Percentiles rank a stretch among this genome's conserved stretches.
Conservation (phyloP, 2,113 vertebrate genomes). For the Lampris incognitus region DNA sequence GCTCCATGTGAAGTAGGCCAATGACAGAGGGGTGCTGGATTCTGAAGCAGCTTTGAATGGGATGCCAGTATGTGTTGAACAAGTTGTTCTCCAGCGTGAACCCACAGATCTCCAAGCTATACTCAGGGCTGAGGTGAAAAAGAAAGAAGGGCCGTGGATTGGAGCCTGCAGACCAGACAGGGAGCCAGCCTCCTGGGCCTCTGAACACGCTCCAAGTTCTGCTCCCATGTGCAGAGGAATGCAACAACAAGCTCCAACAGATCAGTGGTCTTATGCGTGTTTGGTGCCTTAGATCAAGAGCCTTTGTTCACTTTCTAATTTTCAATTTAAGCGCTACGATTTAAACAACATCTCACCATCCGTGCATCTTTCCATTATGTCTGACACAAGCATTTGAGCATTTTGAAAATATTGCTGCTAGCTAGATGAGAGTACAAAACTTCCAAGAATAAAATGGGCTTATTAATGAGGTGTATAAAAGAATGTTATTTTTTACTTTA, state of each 20-base stretch:
- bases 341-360: slow-evolving; percentile 57
- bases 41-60: slow-evolving; percentile 33
- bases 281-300: slow-evolving; percentile 30
- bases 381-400: slow-evolving; percentile 18
- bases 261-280: slow-evolving; percentile 45
- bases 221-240: slow-evolving; percentile 68
- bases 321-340: slow-evolving; percentile 37
- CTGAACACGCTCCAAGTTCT: slow-evolving; percentile 62
- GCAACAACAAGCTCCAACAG: slow-evolving; percentile 54
- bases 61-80: slow-evolving; percentile 28
- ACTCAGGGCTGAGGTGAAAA: neutral
- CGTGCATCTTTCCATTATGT: slow-evolving; percentile 58
- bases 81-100: slow-evolving; percentile 31
- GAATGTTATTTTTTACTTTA: slow-evolving; percentile 6
- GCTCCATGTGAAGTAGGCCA: slow-evolving; percentile 33
- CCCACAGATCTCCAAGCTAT: slow-evolving; percentile 17
- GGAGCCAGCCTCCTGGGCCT: slow-evolving; percentile 40
- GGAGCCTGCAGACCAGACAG: slow-evolving; percentile 31
- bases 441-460: neutral
- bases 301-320: slow-evolving; percentile 61
- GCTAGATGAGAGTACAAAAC: neutral
- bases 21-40: slow-evolving; percentile 22
- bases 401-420: slow-evolving; percentile 16
- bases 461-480: slow-evolving; percentile 21
- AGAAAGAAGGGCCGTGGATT: neutral